Evolutionary conservation across 2,797 vertebrate genomes (phyloP), one percentile per base, ranked within the genome.

Genomic region (Chrysocyon brachyurus): DNA sequence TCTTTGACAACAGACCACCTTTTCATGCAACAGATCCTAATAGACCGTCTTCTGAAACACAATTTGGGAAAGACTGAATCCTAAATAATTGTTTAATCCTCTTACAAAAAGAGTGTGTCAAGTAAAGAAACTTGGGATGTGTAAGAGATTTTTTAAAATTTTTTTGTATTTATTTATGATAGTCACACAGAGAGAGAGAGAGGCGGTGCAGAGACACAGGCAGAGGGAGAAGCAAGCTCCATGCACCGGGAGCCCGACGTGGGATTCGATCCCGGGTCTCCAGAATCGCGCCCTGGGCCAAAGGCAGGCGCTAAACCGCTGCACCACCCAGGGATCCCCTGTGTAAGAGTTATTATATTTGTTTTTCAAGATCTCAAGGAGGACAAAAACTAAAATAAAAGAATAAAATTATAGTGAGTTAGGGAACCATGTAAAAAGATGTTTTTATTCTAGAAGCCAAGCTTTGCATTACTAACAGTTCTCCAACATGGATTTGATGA

Each of bases 401-500:
- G 26, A 40, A 57, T n/a, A 94, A 61, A 78, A 31, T 68, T 83
- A 92, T 40, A 81, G 10, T 73, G 19, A 92, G 36, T 75, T 86
- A 81, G 10, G 12, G 82, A 81, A 82, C 28, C 91, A n/a, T 31
- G 36, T 79, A n/a, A 79, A 75, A 79, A 83, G 40, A 79, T 3
- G 10, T 33, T 61, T 95, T 93, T 77, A 16, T 87, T 86, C 21
- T 96, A 70, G 21, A 92, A 90, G 4, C 78, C 22, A 92, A 61
- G 12, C 9, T 92, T 96, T 21, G 26, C 54, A 19, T 84, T 28
- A 78, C 3, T 28, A 77, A 49, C 36, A 46, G 22, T 87, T 64
- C 15, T 92, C 57, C 9, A 87, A 92, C 8, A 24, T 75, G 28
- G 19, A 46, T 77, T 52, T 89, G n/a, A 56, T 57, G 3, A 46